A percentile compares a stretch with the other conserved stretches of the same genome.
These are phyloP conservation scores for Caenorhabditis sinica DNA, from an alignment of 2,888 invertebrate genomes.

Conservation along the genomic window DNA sequence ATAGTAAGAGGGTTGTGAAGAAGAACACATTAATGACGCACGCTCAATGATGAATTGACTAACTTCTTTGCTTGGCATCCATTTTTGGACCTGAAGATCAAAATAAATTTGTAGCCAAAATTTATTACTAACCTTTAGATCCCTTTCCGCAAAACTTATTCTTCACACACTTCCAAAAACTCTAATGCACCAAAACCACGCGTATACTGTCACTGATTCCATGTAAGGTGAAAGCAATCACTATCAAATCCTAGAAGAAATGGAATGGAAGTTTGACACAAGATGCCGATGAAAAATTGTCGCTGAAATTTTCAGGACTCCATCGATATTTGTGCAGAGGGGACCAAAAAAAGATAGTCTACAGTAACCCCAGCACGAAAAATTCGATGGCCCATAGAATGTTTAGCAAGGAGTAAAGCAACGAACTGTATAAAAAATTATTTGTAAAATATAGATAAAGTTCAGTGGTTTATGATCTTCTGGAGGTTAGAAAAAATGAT, in stretches of 20 bases:
- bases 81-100: no score
- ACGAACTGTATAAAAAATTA: no score
- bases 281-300: not conserved
- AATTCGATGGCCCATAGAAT: not conserved
- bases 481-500: no score
- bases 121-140: no score
- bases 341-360: constrained; percentile 1
- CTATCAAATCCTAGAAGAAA: not conserved
- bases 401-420: not conserved
- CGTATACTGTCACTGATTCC: not conserved
- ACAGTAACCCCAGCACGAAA: not conserved
- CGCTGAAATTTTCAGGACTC: not conserved
- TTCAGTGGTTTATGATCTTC: no score
- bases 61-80: no score
- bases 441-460: no score
- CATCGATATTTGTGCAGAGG: not conserved
- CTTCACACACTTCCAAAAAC: not conserved
- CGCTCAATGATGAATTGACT: no score
- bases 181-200: not conserved
- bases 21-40: no score
- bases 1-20: no score
- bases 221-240: not conserved
- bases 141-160: no score
- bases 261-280: not conserved
- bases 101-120: no score